A percentile compares a stretch with the other conserved stretches of the same genome.
These are phyloP conservation scores for Pterostichus niger DNA, from an alignment of 2,888 invertebrate species.

Conservation along the genomic window DNA sequence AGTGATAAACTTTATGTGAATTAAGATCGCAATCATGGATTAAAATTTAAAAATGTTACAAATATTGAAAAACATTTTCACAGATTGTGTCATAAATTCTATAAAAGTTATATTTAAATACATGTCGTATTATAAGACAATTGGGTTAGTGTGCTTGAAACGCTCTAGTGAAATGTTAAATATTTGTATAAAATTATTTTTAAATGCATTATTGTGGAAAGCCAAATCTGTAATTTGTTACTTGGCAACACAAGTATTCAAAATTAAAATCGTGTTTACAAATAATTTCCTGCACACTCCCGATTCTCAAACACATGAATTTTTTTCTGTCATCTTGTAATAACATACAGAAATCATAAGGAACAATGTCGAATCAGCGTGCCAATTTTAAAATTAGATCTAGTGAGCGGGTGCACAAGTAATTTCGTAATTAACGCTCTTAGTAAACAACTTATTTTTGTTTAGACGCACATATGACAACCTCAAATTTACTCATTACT, in stretches of 20 bases:
- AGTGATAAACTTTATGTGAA: no score
- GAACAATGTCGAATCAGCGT: conserved; percentile 49
- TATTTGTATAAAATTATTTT: conserved; percentile 40
- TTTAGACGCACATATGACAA: conserved; percentile 55
- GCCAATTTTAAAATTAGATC: conserved; percentile 47
- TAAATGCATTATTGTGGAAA: conserved; percentile 37
- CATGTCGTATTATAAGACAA: no score
- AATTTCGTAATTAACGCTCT: conserved; percentile 59
- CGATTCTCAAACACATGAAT: conserved; percentile 3
- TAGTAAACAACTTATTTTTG: conserved; percentile 65
- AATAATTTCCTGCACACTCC: conserved; percentile 29
- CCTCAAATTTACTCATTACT: conserved; percentile 58
- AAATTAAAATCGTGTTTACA: conserved; percentile 57
- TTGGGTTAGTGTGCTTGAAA: no score
- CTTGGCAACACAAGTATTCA: conserved; percentile 27
- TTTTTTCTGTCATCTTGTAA: conserved; percentile 27
- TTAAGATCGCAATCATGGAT: no score
- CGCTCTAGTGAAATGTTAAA: not conserved
- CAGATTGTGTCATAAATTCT: no score
- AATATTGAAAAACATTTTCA: no score
- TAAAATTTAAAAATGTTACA: no score
- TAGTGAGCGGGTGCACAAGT: conserved; percentile 51
- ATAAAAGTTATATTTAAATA: no score
- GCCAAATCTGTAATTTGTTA: conserved; percentile 40
- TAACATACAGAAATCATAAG: conserved; percentile 39